Evolutionary conservation across 2,888 invertebrate genomes (phyloP).

Genomic region (Brenthis ino): DNA sequence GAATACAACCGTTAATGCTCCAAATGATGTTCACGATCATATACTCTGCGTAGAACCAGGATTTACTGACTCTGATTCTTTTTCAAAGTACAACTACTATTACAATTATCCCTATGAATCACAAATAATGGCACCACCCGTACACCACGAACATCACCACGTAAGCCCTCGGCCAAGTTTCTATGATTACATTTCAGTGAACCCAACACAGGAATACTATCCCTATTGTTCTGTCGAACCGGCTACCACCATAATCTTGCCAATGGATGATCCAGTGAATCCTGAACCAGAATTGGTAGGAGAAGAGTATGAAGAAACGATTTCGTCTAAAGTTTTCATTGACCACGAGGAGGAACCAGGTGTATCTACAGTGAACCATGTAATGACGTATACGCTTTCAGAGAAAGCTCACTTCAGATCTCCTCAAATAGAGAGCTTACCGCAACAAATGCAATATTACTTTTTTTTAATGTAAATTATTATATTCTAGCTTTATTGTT

Average conservation of each 20-base stretch:
- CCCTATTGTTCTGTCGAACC: constrained; percentile 60
- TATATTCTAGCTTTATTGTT: too few species aligned
- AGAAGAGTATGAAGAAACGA: constrained; percentile 70
- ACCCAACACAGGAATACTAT: constrained; percentile 54
- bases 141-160: constrained; percentile 49
- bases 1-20: not conserved
- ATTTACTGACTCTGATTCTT: constrained; percentile 33
- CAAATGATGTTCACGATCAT: constrained; percentile 10
- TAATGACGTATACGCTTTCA: constrained; percentile 69
- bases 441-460: constrained; percentile 73
- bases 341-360: constrained; percentile 69
- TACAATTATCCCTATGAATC: constrained; percentile 55
- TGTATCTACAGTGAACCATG: constrained; percentile 66
- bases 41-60: constrained; percentile 40
- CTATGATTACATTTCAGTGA: constrained; percentile 60
- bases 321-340: constrained; percentile 66
- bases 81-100: constrained; percentile 43
- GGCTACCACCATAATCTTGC: constrained; percentile 48
- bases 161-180: constrained; percentile 61
- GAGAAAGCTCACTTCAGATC: constrained; percentile 70
- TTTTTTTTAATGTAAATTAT: constrained; percentile 61
- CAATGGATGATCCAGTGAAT: constrained; percentile 52
- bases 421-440: constrained; percentile 65
- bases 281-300: constrained; percentile 66
- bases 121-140: constrained; percentile 55